Percentiles rank a stretch among this genome's conserved stretches.
Evolutionary conservation across 2,888 invertebrate species (phyloP).

Genomic region (Hylaea fasciaria): DNA sequence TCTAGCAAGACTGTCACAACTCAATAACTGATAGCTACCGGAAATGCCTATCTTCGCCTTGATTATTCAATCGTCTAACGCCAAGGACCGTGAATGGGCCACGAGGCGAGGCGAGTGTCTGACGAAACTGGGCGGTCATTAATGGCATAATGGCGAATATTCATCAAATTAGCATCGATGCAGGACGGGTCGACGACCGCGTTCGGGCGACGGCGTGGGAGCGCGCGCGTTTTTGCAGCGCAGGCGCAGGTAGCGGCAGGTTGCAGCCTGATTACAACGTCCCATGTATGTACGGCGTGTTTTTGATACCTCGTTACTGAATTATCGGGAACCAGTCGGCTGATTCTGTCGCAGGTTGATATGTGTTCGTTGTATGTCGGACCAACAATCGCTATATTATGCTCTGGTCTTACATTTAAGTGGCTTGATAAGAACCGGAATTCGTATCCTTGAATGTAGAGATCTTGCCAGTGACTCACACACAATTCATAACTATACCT

Average conservation of each 20-base stretch:
- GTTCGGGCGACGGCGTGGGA: slow-evolving; percentile 66
- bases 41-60: slow-evolving; percentile 8
- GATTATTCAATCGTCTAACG: slow-evolving; percentile 1
- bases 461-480: too few species aligned
- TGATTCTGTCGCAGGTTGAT: slow-evolving; percentile 25
- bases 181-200: slow-evolving; percentile 65
- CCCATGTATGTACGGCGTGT: slow-evolving; percentile 35
- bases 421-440: not conserved
- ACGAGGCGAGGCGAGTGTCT: slow-evolving; percentile 23
- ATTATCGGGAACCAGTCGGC: slow-evolving; percentile 31
- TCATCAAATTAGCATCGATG: slow-evolving; percentile 79
- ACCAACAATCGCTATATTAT: not conserved
- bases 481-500: too few species aligned
- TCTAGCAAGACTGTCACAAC: not conserved
- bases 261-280: slow-evolving; percentile 48
- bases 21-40: slow-evolving; percentile 2
- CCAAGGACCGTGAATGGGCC: not conserved
- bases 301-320: slow-evolving; percentile 37
- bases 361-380: not conserved
- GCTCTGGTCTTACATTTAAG: too few species aligned
- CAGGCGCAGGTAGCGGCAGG: slow-evolving; percentile 52
- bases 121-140: slow-evolving; percentile 32
- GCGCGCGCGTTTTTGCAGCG: slow-evolving; percentile 72
- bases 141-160: slow-evolving; percentile 51
- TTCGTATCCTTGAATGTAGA: slow-evolving; percentile 5